phyloP scores from a whole-genome alignment of 2,113 vertebrate genomes.

The Neomonachus schauinslandi region DNA sequence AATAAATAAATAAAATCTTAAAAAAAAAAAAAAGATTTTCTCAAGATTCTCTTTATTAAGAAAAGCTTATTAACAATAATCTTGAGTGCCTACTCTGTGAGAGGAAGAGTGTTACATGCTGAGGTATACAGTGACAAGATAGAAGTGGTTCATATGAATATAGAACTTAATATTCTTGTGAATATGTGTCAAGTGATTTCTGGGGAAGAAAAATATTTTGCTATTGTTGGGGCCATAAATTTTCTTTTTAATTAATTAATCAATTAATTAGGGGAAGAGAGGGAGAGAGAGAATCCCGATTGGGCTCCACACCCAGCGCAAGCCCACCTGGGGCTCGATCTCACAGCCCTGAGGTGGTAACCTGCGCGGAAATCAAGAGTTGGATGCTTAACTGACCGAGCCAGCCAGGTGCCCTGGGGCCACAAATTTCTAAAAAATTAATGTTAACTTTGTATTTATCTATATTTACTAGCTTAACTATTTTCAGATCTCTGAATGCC shows the following conservation, averaged over 20 bases:
- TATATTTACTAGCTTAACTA: neutral
- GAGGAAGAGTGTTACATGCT: neutral
- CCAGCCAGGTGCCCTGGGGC: neutral
- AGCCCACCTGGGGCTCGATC: neutral
- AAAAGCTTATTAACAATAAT: neutral
- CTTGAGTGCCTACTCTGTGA: neutral
- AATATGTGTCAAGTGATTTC: neutral
- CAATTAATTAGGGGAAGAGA: neutral
- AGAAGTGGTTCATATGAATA: neutral
- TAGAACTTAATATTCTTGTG: neutral
- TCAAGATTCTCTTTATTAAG: neutral
- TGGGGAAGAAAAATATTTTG: neutral
- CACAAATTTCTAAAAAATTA: neutral
- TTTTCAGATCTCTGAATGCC: neutral
- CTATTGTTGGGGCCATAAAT: neutral
- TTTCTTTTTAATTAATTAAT: neutral
- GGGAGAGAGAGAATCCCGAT: neutral
- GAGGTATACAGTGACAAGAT: neutral
- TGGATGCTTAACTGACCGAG: neutral
- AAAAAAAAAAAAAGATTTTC: neutral
- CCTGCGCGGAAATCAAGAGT: neutral
- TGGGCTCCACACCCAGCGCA: fast-evolving
- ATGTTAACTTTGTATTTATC: neutral
- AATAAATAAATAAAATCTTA: too few species aligned
- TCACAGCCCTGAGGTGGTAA: neutral